Evolutionary conservation across 2,888 invertebrate genomes (phyloP).

Genomic region (Xanthia icteritia): DNA sequence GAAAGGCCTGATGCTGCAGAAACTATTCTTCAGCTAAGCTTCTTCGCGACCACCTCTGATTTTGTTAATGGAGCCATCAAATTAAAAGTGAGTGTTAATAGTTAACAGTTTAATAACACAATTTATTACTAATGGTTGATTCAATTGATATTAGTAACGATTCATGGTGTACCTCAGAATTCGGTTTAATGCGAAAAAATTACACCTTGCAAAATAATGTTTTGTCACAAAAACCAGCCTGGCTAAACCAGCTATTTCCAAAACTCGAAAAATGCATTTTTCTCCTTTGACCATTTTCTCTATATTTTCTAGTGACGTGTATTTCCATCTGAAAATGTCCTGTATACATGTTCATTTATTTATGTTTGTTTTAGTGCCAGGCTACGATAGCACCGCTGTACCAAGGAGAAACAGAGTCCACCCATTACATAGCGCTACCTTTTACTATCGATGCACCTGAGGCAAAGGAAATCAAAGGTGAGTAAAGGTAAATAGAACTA

Average conservation of each 20-base stretch:
- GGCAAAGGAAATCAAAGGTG: conserved; percentile 51
- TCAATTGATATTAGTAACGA: not conserved
- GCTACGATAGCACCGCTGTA: conserved; percentile 86
- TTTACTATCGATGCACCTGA: conserved; percentile 51
- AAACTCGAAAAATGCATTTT: not conserved
- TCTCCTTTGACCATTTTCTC: not conserved
- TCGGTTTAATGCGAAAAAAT: not conserved
- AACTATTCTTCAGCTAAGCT: conserved; percentile 93
- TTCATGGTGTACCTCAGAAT: not conserved
- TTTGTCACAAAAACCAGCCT: not conserved
- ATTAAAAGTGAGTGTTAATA: conserved; percentile 90
- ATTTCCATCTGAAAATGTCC: not conserved
- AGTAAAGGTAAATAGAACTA: conserved; percentile 20
- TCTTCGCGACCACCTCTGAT: conserved; percentile 93
- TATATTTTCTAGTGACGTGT: not conserved
- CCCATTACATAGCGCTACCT: conserved; percentile 71
- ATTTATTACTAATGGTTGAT: not conserved
- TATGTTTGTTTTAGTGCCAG: conserved; percentile 79
- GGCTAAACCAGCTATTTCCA: not conserved
- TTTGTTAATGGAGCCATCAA: conserved; percentile 95
- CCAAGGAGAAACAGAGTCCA: conserved; percentile 77
- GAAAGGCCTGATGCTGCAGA: conserved; percentile 91
- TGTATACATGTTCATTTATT: conserved; percentile 15
- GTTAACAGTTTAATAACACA: not conserved
- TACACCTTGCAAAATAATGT: not conserved